Evolutionary conservation across 2,797 vertebrate species (phyloP), one percentile per base, ranked within the genome.

Genomic region (Esox lucius): DNA sequence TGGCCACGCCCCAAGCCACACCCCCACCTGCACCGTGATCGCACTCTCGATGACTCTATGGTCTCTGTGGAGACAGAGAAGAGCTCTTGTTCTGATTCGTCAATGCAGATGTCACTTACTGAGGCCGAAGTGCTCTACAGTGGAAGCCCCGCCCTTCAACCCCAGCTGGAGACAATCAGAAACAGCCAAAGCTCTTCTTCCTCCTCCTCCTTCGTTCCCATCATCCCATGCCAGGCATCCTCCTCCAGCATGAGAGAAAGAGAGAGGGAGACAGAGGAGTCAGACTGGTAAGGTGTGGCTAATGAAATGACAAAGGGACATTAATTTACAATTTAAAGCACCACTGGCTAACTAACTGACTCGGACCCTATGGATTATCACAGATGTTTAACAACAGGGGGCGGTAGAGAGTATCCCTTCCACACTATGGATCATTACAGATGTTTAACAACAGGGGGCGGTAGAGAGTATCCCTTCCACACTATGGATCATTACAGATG

Each of bases 71-170:
- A 95, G 80, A 94, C 94, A 16, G 96, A 97, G 85, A 97, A 97
- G 91, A 96, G 95, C 85, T 97, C 96, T 67, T 98, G 93, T 11
- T 97, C 97, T 22, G 97, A 96, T 84, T 97, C 94, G 0, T 96
- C 95, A 17, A 94, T 95, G 31, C 93, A 96, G 73, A 93, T 96
- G 85, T 94, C 95, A 70, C 94, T 96, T 66, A 89, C 92, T 0
- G 95, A 97, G 53, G 81, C 89, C 0, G 94, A 97, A 62, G 84
- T 87, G 74, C 80, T 90, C 6, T 94, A 93, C 74, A 74, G 78
- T 1, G 8, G 93, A 91, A 81, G 84, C 4, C 39, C 71, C 0
- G 51, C 73, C 24, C 76, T 80, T 35, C 87, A 84, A 42, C 70
- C 86, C 6, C 78, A 66, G 77, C 89, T 1, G 87, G 95, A 90